A percentile compares a stretch with the other conserved stretches of the same genome.
Conservation (phyloP, 2,113 vertebrate species). For the Sakesphorus luctuosus region DNA sequence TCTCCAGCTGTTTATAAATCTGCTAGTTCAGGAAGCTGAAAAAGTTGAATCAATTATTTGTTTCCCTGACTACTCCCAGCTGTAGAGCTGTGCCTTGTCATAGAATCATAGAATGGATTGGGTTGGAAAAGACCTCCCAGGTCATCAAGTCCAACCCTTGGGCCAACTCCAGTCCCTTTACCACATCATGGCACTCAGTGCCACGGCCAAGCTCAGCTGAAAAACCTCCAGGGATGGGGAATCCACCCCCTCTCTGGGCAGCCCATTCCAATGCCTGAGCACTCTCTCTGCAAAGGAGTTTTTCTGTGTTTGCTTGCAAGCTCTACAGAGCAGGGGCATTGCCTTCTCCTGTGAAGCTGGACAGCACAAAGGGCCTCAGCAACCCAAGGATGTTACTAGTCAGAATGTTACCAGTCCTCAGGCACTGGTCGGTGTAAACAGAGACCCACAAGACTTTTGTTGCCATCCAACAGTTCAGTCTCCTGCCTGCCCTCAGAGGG, state of each 20-base stretch:
- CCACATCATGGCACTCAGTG: too few species aligned
- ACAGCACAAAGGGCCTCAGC: not conserved
- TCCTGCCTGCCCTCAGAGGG: not conserved
- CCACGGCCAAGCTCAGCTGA: too few species aligned
- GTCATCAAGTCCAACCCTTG: too few species aligned
- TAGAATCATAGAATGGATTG: too few species aligned
- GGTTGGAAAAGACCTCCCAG: too few species aligned
- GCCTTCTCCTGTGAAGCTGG: not conserved
- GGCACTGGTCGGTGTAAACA: not conserved
- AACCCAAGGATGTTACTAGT: not conserved
- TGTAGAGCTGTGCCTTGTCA: not conserved
- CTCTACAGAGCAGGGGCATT: not conserved
- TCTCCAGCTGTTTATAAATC: constrained; percentile 40
- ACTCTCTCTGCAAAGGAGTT: too few species aligned
- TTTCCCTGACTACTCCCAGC: not conserved
- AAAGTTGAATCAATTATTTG: not conserved
- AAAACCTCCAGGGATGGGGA: too few species aligned
- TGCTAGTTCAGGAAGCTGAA: not conserved
- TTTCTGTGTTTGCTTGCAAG: not conserved
- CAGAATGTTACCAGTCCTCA: rapidly evolving
- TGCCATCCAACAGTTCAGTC: not conserved
- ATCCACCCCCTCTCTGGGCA: too few species aligned
- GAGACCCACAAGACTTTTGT: not conserved
- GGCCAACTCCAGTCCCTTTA: too few species aligned
- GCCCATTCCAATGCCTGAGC: too few species aligned